Evolutionary conservation across 1,140 invertebrate genomes (phyloP), one percentile per base, ranked within the genome.

Genomic region (Yoshiicerus persimilis): DNA sequence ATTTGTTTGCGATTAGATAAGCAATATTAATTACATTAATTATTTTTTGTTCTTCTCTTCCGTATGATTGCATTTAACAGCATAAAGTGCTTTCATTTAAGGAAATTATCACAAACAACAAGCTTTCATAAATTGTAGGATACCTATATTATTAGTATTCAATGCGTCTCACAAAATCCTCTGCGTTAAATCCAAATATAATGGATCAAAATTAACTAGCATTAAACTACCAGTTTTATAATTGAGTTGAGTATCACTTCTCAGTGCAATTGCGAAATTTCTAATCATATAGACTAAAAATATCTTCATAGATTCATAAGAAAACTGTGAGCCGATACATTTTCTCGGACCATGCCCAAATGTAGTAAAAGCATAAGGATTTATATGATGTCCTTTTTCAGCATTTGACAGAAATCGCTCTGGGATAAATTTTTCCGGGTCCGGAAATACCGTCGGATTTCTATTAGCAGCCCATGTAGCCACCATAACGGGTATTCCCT

Each of bases 361-460:
- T 3, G 87, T 5, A 3, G 80, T 41, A 36, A 90, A 89, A 25
- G 87, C 86, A 32, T 86, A 90, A 25, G 84, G 30, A 64, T 90
- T 34, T 1, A 87, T 36, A 4, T n/a, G n/a, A n/a, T n/a, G n/a
- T n/a, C 4, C 25, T 23, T 4, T 23, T 20, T 36, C n/a, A 27
- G 80, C 96, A 89, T 99, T 97, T 0, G 98, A 98, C 93, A 98
- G 94, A 92, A 98, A 99, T 85, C 93, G 94, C 38, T 96, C 94
- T 0, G 98, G 96, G 1, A 96, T 95, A 92, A 96, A 98, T 89
- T 95, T 94, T 89, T 97, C 95, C 10, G 94, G 92, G 84, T 96
- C 93, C 75, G 96, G 95, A 92, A 98, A 97, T 36, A 97, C 92
- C 91, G 88, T 34, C 87, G 89, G 30, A 80, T 70, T 9, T 88